These are phyloP conservation scores for Camponotus fellah DNA, from an alignment of 2,888 invertebrate genomes.

Conservation along the genomic window DNA sequence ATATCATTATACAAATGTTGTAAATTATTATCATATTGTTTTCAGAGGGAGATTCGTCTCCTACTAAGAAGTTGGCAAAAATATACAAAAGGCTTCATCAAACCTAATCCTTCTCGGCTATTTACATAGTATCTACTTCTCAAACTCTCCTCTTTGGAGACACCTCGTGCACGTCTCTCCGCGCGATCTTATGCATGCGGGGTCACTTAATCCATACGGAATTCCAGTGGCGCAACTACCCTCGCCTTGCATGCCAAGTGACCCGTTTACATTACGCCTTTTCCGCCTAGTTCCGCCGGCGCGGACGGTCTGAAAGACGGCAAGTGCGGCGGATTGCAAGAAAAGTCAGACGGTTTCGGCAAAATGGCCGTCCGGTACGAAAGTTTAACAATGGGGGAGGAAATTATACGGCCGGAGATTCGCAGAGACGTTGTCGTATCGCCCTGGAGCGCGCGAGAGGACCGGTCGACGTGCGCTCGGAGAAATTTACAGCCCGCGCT, in stretches of 20 bases:
- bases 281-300: slow-evolving; percentile 47
- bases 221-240: slow-evolving; percentile 74
- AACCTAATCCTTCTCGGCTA: neutral
- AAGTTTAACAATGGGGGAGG: slow-evolving; percentile 53
- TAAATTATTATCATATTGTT: neutral
- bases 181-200: slow-evolving; percentile 67
- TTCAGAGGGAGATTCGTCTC: neutral
- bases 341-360: slow-evolving; percentile 56
- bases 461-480: slow-evolving; percentile 41
- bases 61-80: neutral
- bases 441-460: neutral
- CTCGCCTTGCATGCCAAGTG: slow-evolving; percentile 78
- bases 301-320: slow-evolving; percentile 51
- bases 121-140: slow-evolving; percentile 4
- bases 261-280: slow-evolving; percentile 67
- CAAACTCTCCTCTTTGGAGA: slow-evolving; percentile 9
- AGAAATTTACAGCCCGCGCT: slow-evolving; percentile 46
- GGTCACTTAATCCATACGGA: slow-evolving; percentile 78
- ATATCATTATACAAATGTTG: neutral
- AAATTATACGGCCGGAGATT: slow-evolving; percentile 56
- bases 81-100: neutral
- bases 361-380: slow-evolving; percentile 54
- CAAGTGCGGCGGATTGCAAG: slow-evolving; percentile 18
- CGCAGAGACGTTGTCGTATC: slow-evolving; percentile 52
- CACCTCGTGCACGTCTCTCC: slow-evolving; percentile 55